phyloP scores from a whole-genome alignment of 1,140 invertebrate genomes.

The Danaus plexippus region DNA sequence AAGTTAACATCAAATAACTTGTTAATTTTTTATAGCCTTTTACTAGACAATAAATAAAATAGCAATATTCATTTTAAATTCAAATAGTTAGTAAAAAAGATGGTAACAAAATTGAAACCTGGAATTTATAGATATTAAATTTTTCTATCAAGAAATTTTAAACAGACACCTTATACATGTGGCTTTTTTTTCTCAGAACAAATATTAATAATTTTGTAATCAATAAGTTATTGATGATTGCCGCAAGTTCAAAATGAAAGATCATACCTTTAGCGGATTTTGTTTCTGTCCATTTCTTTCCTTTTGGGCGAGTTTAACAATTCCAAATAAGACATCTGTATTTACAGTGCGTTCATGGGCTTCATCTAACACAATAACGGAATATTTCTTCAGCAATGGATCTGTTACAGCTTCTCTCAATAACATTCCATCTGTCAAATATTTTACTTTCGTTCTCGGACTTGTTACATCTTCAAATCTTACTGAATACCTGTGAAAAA shows the following conservation, averaged over 20 bases:
- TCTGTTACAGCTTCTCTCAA: conserved; percentile 89
- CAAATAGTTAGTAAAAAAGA: conserved; percentile 9
- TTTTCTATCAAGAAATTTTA: no score
- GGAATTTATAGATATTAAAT: no score
- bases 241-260: no score
- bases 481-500: conserved; percentile 80
- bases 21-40: conserved; percentile 1
- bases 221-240: no score
- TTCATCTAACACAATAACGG: conserved; percentile 92
- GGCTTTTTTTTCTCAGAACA: no score
- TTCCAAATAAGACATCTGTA: conserved; percentile 93
- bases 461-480: conserved; percentile 92
- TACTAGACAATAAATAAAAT: conserved; percentile 6
- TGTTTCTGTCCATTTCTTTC: conserved; percentile 75
- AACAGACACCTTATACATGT: no score
- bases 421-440: conserved; percentile 96
- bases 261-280: conserved; percentile 76
- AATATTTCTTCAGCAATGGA: conserved; percentile 81
- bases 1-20: background rate
- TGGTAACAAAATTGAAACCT: background rate
- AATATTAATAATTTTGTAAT: no score
- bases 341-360: conserved; percentile 95
- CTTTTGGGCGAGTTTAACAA: conserved; percentile 87
- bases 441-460: conserved; percentile 85
- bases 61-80: conserved; percentile 2